A percentile compares a stretch with the other conserved stretches of the same genome.
These are phyloP conservation scores for Melanocharis versteri DNA, from an alignment of 2,113 vertebrate genomes.

Conservation along the genomic window DNA sequence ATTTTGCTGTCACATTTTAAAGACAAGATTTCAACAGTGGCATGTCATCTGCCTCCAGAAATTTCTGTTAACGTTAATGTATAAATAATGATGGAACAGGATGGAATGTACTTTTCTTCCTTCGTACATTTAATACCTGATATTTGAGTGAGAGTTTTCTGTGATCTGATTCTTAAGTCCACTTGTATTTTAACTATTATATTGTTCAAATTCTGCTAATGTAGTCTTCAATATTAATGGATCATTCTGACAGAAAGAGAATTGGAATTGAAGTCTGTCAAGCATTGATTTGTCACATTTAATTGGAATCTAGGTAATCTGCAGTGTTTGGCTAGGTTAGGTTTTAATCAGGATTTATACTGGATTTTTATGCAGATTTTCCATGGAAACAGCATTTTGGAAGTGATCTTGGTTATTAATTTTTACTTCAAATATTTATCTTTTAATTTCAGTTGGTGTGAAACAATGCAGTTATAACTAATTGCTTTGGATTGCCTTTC, in stretches of 20 bases:
- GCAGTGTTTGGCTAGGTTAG: conserved; percentile 59
- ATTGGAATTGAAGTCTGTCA: conserved; percentile 70
- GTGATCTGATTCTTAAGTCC: conserved; percentile 21
- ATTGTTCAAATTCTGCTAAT: conserved; percentile 54
- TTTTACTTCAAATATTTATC: conserved; percentile 67
- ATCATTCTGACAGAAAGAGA: conserved; percentile 69
- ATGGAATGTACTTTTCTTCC: not conserved
- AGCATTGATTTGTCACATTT: conserved; percentile 66
- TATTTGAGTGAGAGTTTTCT: conserved; percentile 45
- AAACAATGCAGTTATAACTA: conserved; percentile 37
- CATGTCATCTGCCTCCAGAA: conserved; percentile 32
- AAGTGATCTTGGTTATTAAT: conserved; percentile 44
- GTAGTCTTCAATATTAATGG: conserved; percentile 62
- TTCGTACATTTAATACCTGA: conserved; percentile 13
- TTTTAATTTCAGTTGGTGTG: conserved; percentile 25
- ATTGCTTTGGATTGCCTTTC: conserved; percentile 31
- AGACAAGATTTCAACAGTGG: not conserved
- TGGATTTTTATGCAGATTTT: conserved; percentile 62
- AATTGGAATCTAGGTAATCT: conserved; percentile 72
- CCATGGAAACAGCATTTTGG: conserved; percentile 55
- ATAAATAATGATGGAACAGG: conserved; percentile 41
- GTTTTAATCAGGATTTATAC: conserved; percentile 70
- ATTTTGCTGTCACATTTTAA: conserved; percentile 33
- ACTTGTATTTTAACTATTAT: conserved; percentile 3
- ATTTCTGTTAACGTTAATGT: conserved; percentile 10